Conservation (phyloP, 2,113 vertebrate species). For the Ascaphus truei region DNA sequence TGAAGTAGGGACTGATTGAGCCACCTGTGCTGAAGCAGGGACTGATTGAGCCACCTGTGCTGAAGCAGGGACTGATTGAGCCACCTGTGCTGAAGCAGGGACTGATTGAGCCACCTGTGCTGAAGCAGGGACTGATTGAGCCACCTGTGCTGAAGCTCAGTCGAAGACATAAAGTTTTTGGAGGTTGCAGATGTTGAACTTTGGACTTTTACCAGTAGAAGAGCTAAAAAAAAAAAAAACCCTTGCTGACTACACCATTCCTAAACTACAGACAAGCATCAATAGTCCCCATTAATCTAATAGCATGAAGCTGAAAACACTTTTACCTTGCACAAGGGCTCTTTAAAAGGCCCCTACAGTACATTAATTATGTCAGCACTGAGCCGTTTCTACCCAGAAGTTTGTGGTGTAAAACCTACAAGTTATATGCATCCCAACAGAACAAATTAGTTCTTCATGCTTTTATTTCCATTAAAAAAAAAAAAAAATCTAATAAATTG, state of each 20-base stretch:
- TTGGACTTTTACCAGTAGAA: too few relatives aligned
- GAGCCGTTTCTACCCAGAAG: background rate
- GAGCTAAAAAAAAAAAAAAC: too few relatives aligned
- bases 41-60: too few relatives aligned
- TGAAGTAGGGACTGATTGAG: too few relatives aligned
- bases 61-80: too few relatives aligned
- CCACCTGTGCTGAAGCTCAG: too few relatives aligned
- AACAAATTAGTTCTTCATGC: constrained; percentile 65
- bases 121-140: too few relatives aligned
- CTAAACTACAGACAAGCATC: background rate
- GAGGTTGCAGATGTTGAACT: too few relatives aligned
- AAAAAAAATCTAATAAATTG: constrained; percentile 50
- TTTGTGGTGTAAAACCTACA: background rate
- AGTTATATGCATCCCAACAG: constrained; percentile 37
- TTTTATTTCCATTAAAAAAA: constrained; percentile 42
- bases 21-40: too few relatives aligned
- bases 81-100: too few relatives aligned
- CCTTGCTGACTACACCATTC: background rate
- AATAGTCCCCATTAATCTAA: background rate
- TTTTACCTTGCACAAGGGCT: background rate
- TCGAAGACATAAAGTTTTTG: too few relatives aligned
- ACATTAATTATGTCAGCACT: background rate
- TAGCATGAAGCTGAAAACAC: background rate
- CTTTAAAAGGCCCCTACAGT: background rate
- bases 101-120: too few relatives aligned